phyloP scores from a whole-genome alignment of 2,797 vertebrate species.

The Micropoecilia bifurca region DNA sequence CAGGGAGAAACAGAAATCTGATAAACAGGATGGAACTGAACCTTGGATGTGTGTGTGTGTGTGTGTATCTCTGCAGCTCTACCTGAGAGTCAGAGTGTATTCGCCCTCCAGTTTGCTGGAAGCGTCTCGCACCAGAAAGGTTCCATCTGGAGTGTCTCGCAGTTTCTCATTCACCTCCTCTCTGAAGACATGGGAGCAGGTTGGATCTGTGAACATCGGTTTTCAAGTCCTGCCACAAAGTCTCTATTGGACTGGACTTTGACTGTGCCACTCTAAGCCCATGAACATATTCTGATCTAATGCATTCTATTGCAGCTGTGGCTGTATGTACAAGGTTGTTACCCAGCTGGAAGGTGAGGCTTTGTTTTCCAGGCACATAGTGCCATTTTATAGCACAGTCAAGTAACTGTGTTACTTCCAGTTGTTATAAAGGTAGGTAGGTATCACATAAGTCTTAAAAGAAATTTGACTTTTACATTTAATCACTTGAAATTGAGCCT shows the following conservation, averaged over 20 bases:
- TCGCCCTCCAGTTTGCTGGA: conserved; percentile 94
- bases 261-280: neutral
- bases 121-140: conserved; percentile 92
- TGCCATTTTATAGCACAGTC: no score
- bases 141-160: conserved; percentile 90
- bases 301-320: neutral
- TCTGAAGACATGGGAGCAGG: conserved; percentile 66
- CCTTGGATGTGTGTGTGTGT: neutral
- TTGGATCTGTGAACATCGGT: neutral
- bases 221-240: neutral
- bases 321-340: neutral
- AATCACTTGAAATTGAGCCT: no score
- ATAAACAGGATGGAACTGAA: neutral
- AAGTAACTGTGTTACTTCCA: no score
- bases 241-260: neutral
- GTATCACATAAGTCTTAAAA: no score
- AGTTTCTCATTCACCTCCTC: conserved; percentile 95
- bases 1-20: conserved; percentile 44
- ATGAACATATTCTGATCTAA: neutral
- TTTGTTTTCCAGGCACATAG: neutral
- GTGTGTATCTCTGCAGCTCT: conserved; percentile 13
- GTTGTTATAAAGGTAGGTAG: no score
- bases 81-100: conserved; percentile 94
- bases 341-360: neutral
- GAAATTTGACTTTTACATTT: no score